These are phyloP conservation scores for Latrodectus elegans DNA, from an alignment of 2,888 invertebrate species.

Conservation along the genomic window DNA sequence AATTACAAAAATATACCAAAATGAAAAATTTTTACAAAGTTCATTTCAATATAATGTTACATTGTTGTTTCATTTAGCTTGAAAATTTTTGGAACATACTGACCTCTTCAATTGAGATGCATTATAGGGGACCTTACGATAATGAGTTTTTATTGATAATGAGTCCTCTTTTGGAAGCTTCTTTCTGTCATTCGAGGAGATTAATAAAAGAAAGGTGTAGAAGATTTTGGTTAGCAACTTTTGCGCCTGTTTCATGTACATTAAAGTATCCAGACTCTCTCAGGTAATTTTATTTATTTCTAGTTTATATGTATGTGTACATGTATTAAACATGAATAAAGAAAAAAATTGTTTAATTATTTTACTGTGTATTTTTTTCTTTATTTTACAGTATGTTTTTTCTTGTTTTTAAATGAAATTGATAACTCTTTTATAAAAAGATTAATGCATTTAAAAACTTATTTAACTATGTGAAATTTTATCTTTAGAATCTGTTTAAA, in stretches of 20 bases:
- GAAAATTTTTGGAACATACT: constrained; percentile 43
- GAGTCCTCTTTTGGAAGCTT: constrained; percentile 40
- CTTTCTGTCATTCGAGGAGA: constrained; percentile 37
- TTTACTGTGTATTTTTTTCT: too few relatives aligned
- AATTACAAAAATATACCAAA: too few relatives aligned
- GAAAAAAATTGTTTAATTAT: too few relatives aligned
- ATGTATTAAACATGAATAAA: too few relatives aligned
- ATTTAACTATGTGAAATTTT: neutral
- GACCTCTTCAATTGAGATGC: constrained; percentile 40
- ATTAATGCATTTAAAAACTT: neutral
- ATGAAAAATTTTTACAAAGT: too few relatives aligned
- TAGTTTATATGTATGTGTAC: too few relatives aligned
- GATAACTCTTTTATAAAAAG: too few relatives aligned
- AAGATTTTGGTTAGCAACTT: constrained; percentile 62
- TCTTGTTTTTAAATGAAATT: too few relatives aligned
- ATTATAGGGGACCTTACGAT: constrained; percentile 62
- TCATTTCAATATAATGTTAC: too few relatives aligned
- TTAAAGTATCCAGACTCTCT: constrained; percentile 38
- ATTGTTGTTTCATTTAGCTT: too few relatives aligned
- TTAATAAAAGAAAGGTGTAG: constrained; percentile 45
- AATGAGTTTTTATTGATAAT: constrained; percentile 40
- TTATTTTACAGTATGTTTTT: too few relatives aligned
- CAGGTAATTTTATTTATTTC: constrained; percentile 21
- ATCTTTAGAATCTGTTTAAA: constrained; percentile 40
- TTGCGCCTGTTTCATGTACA: constrained; percentile 33